Conservation (phyloP, 2,888 invertebrate species). For the Aporophyla lueneburgensis region DNA sequence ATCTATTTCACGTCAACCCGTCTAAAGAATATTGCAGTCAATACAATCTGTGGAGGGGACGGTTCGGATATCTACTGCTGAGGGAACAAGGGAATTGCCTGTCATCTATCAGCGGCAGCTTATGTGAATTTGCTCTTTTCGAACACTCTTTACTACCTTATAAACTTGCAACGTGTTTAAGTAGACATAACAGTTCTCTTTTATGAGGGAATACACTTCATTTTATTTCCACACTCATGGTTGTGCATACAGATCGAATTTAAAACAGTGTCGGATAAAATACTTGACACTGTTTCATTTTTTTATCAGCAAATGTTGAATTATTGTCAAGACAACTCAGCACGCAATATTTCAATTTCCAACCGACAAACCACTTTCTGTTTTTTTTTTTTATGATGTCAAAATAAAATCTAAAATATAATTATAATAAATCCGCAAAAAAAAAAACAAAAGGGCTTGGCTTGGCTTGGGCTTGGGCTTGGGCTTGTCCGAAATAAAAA, state of each 20-base stretch:
- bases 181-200: background rate
- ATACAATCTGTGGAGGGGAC: constrained; percentile 59
- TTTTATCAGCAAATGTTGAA: constrained; percentile 5
- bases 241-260: background rate
- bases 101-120: constrained; percentile 63
- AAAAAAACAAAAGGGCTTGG: no score
- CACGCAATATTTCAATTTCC: background rate
- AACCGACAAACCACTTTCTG: background rate
- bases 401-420: no score
- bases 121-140: constrained; percentile 34
- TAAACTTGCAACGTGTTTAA: constrained; percentile 20
- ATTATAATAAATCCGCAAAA: no score
- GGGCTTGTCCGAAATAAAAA: no score
- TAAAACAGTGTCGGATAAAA: constrained; percentile 4
- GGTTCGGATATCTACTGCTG: constrained; percentile 39
- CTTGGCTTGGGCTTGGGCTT: no score
- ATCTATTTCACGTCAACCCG: constrained; percentile 60
- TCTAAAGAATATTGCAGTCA: constrained; percentile 63
- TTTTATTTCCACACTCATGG: background rate
- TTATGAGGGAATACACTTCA: background rate
- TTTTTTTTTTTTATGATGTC: background rate
- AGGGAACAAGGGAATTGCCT: constrained; percentile 60
- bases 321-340: background rate
- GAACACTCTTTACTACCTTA: constrained; percentile 21
- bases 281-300: constrained; percentile 5